A percentile compares a stretch with the other conserved stretches of the same genome.
phyloP scores from a whole-genome alignment of 2,888 invertebrate genomes.

The Gymnosoma rotundatum region DNA sequence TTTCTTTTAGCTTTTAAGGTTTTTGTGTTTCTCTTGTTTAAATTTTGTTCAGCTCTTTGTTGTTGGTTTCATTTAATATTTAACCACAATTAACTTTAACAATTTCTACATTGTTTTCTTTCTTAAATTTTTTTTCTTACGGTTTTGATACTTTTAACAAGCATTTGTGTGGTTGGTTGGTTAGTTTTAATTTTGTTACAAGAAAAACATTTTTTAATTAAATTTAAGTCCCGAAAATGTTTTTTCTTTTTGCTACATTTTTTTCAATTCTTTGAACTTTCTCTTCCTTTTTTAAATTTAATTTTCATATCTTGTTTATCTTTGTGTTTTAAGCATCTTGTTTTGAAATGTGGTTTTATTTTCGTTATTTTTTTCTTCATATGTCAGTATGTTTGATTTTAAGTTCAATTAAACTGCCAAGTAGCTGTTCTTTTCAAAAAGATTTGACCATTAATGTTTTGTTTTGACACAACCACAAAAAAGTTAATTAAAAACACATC shows the following conservation, averaged over 20 bases:
- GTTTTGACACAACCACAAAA: constrained; percentile 56
- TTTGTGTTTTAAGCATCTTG: constrained; percentile 18
- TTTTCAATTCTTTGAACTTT: neutral
- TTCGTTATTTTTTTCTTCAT: neutral
- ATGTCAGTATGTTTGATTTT: constrained; percentile 3
- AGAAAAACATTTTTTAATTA: constrained; percentile 37
- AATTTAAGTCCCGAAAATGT: constrained; percentile 8
- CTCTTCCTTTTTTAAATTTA: neutral
- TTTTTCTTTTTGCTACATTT: neutral
- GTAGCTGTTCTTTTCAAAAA: constrained; percentile 53
- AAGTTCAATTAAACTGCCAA: constrained; percentile 53
- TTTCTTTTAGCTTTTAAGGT: constrained; percentile 14
- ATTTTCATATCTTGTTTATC: neutral
- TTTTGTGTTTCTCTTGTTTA: constrained; percentile 17
- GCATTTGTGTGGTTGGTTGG: constrained; percentile 1
- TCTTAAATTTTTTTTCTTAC: neutral
- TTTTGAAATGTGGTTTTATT: constrained; percentile 27
- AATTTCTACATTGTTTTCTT: constrained; percentile 31
- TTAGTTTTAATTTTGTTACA: neutral
- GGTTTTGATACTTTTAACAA: neutral
- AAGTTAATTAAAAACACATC: constrained; percentile 30
- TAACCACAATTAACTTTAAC: constrained; percentile 65
- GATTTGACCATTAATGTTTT: constrained; percentile 59
- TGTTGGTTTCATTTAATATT: constrained; percentile 55
- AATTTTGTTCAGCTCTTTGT: neutral